A percentile compares a stretch with the other conserved stretches of the same genome.
Evolutionary conservation across 1,140 invertebrate species (phyloP).

Genomic region (Elymnias hypermnestra): DNA sequence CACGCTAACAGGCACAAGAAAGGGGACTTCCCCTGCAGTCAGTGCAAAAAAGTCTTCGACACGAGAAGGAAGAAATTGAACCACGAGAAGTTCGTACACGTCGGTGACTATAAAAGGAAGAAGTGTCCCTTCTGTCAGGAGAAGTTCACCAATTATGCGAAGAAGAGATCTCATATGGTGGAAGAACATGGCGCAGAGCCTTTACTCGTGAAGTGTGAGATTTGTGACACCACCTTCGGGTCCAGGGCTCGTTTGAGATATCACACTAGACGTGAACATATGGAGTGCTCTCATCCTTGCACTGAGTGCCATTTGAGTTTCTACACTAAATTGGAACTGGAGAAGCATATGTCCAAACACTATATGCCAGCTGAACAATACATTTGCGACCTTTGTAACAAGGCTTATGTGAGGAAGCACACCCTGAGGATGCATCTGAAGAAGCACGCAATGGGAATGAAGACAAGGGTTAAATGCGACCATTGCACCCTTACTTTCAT

Average conservation of each 20-base stretch:
- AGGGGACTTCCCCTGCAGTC: conserved; percentile 23
- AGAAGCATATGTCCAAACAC: conserved; percentile 72
- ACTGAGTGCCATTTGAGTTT: conserved; percentile 52
- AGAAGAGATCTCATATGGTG: conserved; percentile 14
- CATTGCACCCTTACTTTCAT: not conserved
- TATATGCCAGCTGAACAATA: conserved; percentile 3
- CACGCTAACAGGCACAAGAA: conserved; percentile 33
- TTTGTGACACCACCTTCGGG: conserved; percentile 45
- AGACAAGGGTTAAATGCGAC: no score
- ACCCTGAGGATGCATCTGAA: conserved; percentile 21
- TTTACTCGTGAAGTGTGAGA: conserved; percentile 41
- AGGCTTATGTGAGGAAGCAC: conserved; percentile 22
- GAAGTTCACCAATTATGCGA: conserved; percentile 33
- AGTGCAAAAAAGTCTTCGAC: conserved; percentile 29
- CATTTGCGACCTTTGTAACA: conserved; percentile 20
- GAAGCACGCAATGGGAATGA: conserved; percentile 9
- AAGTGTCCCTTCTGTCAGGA: conserved; percentile 30
- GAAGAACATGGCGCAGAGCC: conserved; percentile 24
- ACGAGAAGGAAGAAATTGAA: conserved; percentile 29
- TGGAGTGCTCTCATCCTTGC: conserved; percentile 52
- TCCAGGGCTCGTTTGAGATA: conserved; percentile 25
- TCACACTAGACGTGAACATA: conserved; percentile 44
- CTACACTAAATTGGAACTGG: conserved; percentile 47
- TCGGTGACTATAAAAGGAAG: conserved; percentile 11
- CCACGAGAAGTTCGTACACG: conserved; percentile 23